phyloP scores from a whole-genome alignment of 2,888 invertebrate species.

The Mesorhabditis belari region DNA sequence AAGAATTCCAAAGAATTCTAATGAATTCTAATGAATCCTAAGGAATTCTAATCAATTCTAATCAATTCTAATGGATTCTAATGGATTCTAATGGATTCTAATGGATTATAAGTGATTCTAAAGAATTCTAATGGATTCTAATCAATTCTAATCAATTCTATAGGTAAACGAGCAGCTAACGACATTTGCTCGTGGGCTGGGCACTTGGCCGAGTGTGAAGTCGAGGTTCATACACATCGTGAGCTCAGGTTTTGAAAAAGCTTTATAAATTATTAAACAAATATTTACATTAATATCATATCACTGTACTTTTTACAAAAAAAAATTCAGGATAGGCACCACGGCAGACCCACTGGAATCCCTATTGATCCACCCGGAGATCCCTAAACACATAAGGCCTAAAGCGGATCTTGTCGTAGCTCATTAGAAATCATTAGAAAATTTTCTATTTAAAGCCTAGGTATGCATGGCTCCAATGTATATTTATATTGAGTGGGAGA shows the following conservation, averaged over 20 bases:
- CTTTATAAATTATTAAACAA: neutral
- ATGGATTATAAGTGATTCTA: neutral
- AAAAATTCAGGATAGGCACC: constrained; percentile 30
- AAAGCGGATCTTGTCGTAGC: constrained; percentile 10
- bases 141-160: neutral
- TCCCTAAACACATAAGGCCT: constrained; percentile 20
- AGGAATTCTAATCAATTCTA: no score
- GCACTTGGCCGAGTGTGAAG: constrained; percentile 47
- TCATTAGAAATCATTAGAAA: neutral
- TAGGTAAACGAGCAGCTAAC: constrained; percentile 41
- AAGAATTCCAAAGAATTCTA: no score
- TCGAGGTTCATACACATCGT: constrained; percentile 29
- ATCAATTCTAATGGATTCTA: no score
- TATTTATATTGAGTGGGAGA: constrained; percentile 51
- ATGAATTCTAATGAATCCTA: no score
- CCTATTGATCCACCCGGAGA: constrained; percentile 21
- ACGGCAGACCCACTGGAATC: constrained; percentile 27
- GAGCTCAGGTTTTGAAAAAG: constrained; percentile 24
- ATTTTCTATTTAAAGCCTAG: neutral
- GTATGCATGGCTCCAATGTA: constrained; percentile 52
- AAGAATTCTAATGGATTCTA: no score
- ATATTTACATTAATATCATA: neutral
- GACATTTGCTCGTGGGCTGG: constrained; percentile 51
- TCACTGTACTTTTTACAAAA: neutral
- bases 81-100: no score